Evolutionary conservation across 2,797 vertebrate genomes (phyloP), one percentile per base, ranked within the genome.

Genomic region (Pyrocephalus nanus): DNA sequence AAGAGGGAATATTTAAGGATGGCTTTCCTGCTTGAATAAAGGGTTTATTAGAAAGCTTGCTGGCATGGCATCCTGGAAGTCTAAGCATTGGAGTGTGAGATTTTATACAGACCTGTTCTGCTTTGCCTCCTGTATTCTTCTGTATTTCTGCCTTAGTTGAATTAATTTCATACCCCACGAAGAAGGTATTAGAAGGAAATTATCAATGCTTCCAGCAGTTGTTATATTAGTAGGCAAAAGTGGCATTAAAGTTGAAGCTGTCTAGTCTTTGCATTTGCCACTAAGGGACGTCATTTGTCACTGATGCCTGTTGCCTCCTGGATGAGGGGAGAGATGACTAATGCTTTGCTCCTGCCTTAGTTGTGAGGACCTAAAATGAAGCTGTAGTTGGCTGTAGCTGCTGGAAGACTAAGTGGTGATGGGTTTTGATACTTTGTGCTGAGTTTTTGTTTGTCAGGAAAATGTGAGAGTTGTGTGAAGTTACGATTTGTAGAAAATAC

Each of bases 1-100:
- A 92, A 79, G 78, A 83, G 54, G 73, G 78, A 92, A 42, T 75
- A 81, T 45, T 93, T 51, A 86, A 80, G 60, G 38, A 38, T 88
- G 87, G 51, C n/a, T 79, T 84, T 42, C 18, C 38, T 67, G 65
- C 57, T 82, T 86, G 65, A 47, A 48, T 69, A 15, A 77, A 75
- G 57, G 69, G 36, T 78, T 95, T 65, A 42, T 43, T 38, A 60
- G 66, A 65, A 72, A 75, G 22, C 40, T 81, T n/a, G 58, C 40
- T 88, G 86, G 55, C 12, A 1, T 78, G 55, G 29, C 15, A 36
- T 88, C 62, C 54, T 83, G 69, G 66, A 90, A 84, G 30, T 38
- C 40, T 64, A 48, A 90, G 47, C 25, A 25, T 29, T 50, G 47
- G 34, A 60, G 55, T 30, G 26, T 86, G 62, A 88, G 53, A 30